Evolutionary conservation across 2,888 invertebrate species (phyloP).

Genomic region (Cyaniris semiargus): DNA sequence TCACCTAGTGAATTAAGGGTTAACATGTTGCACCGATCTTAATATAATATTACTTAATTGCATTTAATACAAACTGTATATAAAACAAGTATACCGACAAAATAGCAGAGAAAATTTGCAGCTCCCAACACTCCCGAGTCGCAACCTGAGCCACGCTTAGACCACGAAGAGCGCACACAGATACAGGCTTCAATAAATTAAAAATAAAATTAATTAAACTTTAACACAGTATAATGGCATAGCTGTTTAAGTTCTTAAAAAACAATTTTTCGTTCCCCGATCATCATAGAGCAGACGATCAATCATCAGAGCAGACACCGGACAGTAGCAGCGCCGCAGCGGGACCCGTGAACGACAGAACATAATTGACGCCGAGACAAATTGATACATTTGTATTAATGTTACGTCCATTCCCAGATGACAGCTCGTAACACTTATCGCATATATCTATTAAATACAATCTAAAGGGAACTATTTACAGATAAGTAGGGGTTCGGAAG

Average conservation of each 20-base stretch:
- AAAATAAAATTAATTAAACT: no score
- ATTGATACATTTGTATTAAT: slow-evolving; percentile 1
- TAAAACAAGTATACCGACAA: no score
- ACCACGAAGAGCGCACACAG: no score
- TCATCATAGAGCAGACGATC: neutral
- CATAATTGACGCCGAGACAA: neutral
- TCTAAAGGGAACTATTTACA: neutral
- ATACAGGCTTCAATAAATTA: no score
- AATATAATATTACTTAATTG: no score
- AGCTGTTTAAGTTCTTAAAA: neutral
- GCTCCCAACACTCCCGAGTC: no score
- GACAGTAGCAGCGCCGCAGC: neutral
- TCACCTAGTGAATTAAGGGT: no score
- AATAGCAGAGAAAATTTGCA: no score
- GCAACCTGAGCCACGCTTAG: no score
- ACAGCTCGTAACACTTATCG: neutral
- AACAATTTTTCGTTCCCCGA: neutral
- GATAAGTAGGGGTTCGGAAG: neutral
- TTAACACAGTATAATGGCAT: no score
- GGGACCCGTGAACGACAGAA: neutral
- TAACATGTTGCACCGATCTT: no score
- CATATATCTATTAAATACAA: neutral
- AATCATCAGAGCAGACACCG: neutral
- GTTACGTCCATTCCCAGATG: neutral
- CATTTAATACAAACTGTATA: no score